Base-by-base conservation (phyloP, 2,113 vertebrate genomes). In the Nyctereutes procyonoides region DNA sequence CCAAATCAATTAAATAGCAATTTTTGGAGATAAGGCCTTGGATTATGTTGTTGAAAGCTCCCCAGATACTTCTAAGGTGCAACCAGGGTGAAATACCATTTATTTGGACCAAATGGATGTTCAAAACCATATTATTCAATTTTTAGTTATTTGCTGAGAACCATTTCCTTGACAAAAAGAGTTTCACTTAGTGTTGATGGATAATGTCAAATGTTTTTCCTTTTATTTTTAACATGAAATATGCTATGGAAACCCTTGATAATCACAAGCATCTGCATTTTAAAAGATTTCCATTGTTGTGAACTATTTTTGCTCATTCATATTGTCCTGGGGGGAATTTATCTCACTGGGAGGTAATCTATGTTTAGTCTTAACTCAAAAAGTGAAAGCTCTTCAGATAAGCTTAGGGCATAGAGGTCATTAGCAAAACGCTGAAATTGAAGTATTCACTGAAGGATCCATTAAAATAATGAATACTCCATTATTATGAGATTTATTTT, bases 401-500 rank as follows among this genome's bases (percentile, higher is more conserved):
- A 35, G 32, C 80, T 95, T 93, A 84, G 90, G 83, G 65, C 62
- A 90, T 87, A 94, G 43, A 95, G 83, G 86, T 95, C 80, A 90
- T 95, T 92, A 93, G 90, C 32, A 95, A 96, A 93, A 32, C 93
- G 88, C 63, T 85, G 79, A 93, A 97, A 97, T 82, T 87, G 80
- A 97, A 95, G 53, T 86, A 65, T 43, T 97, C 53, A 93, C 43
- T 92, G 58, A 91, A 74, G 43, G 95, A 73, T 81, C 63, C 93
- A 85, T 97, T 97, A 96, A 90, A 96, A 92, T 97, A 93, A 97
- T 90, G 53, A 93, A 83, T 93, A 65, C n/a, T 96, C 73, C 43
- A 65, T 96, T 96, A 93, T 82, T 97, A 55, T 62, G 53, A 97
- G 71, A 85, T 95, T 96, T 95, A 97, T 96, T 96, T 98, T 95